These are phyloP conservation scores for Ephydatia muelleri DNA, from an alignment of 37 sponge, comb jelly and placozoan genomes.

Conservation along the genomic window DNA sequence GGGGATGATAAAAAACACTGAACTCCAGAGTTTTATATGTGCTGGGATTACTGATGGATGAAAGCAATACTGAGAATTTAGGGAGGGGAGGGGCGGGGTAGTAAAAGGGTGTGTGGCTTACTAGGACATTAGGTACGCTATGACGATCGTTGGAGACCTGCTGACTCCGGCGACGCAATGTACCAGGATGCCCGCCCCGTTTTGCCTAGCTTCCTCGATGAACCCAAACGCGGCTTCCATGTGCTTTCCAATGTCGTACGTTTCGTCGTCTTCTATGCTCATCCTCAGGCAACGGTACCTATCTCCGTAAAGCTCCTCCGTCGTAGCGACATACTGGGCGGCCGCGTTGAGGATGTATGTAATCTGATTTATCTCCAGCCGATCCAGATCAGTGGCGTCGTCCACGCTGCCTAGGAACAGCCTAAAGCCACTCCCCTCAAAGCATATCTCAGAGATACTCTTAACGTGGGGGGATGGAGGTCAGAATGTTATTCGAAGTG, in stretches of 20 bases:
- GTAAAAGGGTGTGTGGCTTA: not conserved
- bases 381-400: constrained; percentile 40
- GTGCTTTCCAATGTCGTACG: constrained; percentile 45
- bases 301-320: constrained; percentile 34
- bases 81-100: not conserved
- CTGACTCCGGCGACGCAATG: constrained; percentile 72
- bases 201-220: constrained; percentile 22
- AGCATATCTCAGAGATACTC: constrained; percentile 11
- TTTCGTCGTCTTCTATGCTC: constrained; percentile 24
- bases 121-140: constrained; percentile 50
- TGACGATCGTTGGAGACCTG: constrained; percentile 52
- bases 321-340: constrained; percentile 6
- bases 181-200: constrained; percentile 38
- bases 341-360: constrained; percentile 52
- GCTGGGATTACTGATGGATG: no score
- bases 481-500: no score
- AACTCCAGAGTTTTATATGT: no score
- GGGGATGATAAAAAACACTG: no score
- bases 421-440: constrained; percentile 20
- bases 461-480: not conserved
- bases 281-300: constrained; percentile 6
- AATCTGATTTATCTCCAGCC: constrained; percentile 33
- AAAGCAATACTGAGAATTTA: no score
- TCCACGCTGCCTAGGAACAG: constrained; percentile 31
- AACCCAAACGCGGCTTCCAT: constrained; percentile 36